Conservation (phyloP, 2,113 vertebrate species). For the Tautogolabrus adspersus region DNA sequence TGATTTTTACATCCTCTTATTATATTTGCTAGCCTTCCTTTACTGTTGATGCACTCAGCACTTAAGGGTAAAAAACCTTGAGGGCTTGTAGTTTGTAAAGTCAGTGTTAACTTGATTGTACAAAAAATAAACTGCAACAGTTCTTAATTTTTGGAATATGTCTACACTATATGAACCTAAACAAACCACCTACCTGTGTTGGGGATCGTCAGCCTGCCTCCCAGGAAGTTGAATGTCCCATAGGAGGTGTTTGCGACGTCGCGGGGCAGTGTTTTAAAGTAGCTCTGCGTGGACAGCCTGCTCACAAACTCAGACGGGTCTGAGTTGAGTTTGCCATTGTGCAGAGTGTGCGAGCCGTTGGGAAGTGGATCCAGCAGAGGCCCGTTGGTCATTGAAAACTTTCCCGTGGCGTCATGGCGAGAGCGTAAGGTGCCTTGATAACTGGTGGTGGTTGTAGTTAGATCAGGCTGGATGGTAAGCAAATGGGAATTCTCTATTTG, state of each 20-base stretch:
- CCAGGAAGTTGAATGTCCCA: slow-evolving; percentile 98
- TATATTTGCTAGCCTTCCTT: too few relatives aligned
- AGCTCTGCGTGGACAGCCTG: slow-evolving; percentile 92
- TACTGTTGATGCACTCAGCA: too few relatives aligned
- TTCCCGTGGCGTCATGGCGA: slow-evolving; percentile 89
- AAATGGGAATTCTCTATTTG: slow-evolving; percentile 93
- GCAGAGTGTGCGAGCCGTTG: slow-evolving; percentile 91
- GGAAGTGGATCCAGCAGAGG: slow-evolving; percentile 94
- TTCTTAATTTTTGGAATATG: too few relatives aligned
- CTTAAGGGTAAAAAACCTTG: too few relatives aligned
- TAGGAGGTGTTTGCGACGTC: slow-evolving; percentile 94
- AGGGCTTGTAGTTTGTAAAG: too few relatives aligned
- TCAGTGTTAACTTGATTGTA: too few relatives aligned
- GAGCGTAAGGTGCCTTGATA: slow-evolving; percentile 96
- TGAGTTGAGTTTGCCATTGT: slow-evolving; percentile 90
- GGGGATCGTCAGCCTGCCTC: slow-evolving; percentile 94
- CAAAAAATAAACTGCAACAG: too few relatives aligned
- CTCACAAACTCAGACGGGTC: slow-evolving; percentile 91
- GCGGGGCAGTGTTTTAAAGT: slow-evolving; percentile 94
- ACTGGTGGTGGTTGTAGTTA: slow-evolving; percentile 95
- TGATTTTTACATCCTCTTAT: too few relatives aligned
- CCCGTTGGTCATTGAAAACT: slow-evolving; percentile 94
- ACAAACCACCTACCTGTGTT: slow-evolving; percentile 88
- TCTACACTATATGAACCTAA: background rate
- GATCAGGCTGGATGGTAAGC: slow-evolving; percentile 98